Evolutionary conservation across 1,140 invertebrate species (phyloP).

Genomic region (Lithobius niger): DNA sequence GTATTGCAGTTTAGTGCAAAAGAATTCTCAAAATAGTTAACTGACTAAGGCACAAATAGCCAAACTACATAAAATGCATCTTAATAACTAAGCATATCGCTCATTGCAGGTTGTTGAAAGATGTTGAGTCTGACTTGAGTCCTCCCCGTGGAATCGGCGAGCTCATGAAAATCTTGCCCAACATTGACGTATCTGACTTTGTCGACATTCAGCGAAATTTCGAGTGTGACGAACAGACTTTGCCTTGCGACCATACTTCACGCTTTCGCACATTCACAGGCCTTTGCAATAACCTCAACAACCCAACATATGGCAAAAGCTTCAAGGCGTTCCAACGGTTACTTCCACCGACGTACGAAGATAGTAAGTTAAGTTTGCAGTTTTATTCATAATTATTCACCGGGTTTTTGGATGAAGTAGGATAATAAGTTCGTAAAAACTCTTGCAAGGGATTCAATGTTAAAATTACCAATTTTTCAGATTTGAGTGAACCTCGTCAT

Average conservation of each 20-base stretch:
- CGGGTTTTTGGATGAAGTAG: no score
- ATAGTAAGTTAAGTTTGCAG: constrained; percentile 40
- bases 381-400: constrained; percentile 38
- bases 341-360: constrained; percentile 73
- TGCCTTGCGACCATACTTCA: constrained; percentile 60
- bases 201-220: constrained; percentile 35
- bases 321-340: constrained; percentile 73
- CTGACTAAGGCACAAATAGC: no score
- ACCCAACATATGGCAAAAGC: constrained; percentile 70
- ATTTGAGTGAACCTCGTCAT: constrained; percentile 56
- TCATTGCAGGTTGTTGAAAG: constrained; percentile 27
- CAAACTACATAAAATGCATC: no score
- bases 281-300: constrained; percentile 79
- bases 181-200: constrained; percentile 34
- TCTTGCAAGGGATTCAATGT: no score
- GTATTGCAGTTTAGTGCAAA: no score
- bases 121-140: constrained; percentile 26
- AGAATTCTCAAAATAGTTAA: no score
- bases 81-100: neutral
- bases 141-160: constrained; percentile 29
- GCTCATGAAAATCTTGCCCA: constrained; percentile 33
- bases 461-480: no score
- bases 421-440: no score
- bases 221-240: constrained; percentile 35
- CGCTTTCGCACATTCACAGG: constrained; percentile 71